Evolutionary conservation across 2,888 invertebrate species (phyloP).

Genomic region (Anthophora plumipes): DNA sequence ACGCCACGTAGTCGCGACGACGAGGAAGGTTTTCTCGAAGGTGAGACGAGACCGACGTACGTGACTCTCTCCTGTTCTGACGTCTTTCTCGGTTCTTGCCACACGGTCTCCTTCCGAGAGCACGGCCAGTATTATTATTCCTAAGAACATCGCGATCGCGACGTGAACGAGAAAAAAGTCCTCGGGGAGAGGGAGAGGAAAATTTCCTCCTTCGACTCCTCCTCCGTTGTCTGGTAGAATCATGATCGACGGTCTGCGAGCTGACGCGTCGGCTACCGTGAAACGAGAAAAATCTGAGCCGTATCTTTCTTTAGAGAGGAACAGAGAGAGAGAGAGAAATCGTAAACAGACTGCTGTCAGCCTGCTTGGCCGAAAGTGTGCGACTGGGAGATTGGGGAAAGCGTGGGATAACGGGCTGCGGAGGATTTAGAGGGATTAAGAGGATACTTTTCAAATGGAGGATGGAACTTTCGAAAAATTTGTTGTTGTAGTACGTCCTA

Average conservation of each 20-base stretch:
- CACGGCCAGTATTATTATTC: slow-evolving; percentile 49
- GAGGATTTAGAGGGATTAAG: neutral
- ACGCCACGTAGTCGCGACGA: slow-evolving; percentile 59
- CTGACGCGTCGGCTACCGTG: slow-evolving; percentile 6
- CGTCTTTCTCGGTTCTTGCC: slow-evolving; percentile 8
- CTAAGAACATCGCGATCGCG: slow-evolving; percentile 43
- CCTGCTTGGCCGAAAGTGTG: neutral
- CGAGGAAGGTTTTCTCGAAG: slow-evolving; percentile 42
- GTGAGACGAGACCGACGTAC: slow-evolving; percentile 42
- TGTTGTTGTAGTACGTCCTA: too few species aligned
- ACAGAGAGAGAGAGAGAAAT: neutral
- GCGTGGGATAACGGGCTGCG: neutral
- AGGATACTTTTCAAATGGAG: neutral
- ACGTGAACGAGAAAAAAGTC: slow-evolving; percentile 20
- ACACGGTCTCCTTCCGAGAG: slow-evolving; percentile 11
- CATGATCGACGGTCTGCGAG: slow-evolving; percentile 50
- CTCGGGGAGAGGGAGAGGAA: neutral
- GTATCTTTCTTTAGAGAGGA: too few species aligned
- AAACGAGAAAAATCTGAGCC: slow-evolving; percentile 29
- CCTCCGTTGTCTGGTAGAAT: slow-evolving; percentile 17
- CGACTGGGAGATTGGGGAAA: neutral
- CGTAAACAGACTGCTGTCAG: slow-evolving; percentile 13
- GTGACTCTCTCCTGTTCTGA: slow-evolving; percentile 34
- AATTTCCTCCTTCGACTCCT: neutral
- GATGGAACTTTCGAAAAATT: neutral